These are phyloP conservation scores for Tetragnatha montana DNA, from an alignment of 2,888 invertebrate genomes.

Conservation along the genomic window DNA sequence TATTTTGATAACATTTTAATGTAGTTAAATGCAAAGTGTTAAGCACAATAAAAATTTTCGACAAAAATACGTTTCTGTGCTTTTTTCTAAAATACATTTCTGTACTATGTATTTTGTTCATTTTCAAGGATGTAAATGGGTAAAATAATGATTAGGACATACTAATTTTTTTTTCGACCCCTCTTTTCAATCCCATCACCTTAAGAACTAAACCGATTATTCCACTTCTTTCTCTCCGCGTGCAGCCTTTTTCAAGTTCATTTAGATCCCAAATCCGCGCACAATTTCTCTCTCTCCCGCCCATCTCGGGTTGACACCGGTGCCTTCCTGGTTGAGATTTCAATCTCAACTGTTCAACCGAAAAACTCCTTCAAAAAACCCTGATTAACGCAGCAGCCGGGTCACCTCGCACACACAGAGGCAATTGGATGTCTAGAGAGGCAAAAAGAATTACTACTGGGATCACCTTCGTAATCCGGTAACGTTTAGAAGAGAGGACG, in stretches of 20 bases:
- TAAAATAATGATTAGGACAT: too few relatives aligned
- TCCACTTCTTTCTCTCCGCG: background rate
- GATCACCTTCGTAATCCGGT: constrained; percentile 18
- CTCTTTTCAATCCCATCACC: too few relatives aligned
- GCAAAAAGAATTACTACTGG: background rate
- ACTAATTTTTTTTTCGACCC: too few relatives aligned
- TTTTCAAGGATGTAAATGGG: too few relatives aligned
- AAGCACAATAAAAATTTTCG: too few relatives aligned
- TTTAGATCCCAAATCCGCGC: background rate
- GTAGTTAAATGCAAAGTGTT: too few relatives aligned
- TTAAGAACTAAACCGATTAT: too few relatives aligned
- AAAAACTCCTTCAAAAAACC: background rate
- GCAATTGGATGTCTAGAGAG: too few relatives aligned
- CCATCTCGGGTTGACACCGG: constrained; percentile 14
- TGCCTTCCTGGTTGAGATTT: constrained; percentile 29
- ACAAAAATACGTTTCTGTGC: too few relatives aligned
- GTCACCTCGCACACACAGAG: background rate
- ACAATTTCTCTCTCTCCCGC: background rate
- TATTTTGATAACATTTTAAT: too few relatives aligned
- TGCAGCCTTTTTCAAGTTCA: background rate
- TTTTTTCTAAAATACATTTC: too few relatives aligned
- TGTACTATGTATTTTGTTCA: too few relatives aligned
- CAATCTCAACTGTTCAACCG: constrained; percentile 26
- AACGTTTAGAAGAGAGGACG: background rate
- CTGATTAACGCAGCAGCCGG: background rate